A percentile compares a stretch with the other conserved stretches of the same genome.
phyloP scores from a whole-genome alignment of 1,140 invertebrate species.

The Ganaspis sp. region DNA sequence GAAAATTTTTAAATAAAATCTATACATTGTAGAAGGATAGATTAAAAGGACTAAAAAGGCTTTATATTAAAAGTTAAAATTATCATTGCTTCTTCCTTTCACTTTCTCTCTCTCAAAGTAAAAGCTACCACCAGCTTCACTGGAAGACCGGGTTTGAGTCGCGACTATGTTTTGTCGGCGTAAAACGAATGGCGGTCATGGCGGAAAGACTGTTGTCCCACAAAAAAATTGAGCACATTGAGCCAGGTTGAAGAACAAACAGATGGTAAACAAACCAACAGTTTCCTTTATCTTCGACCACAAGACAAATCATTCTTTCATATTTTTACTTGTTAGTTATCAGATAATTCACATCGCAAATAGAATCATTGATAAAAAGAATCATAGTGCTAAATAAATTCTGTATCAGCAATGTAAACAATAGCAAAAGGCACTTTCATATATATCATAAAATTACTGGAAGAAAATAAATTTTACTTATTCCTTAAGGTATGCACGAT shows the following conservation, averaged over 20 bases:
- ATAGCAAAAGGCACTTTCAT: background rate
- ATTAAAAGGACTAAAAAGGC: too few species aligned
- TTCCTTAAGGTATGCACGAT: too few species aligned
- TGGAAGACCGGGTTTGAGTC: background rate
- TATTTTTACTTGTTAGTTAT: background rate
- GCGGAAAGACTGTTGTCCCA: background rate
- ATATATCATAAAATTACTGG: background rate
- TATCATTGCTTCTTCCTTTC: conserved; percentile 1
- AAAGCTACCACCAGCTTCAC: background rate
- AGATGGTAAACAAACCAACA: background rate
- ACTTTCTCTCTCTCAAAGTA: background rate
- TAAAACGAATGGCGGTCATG: background rate
- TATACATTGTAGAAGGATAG: too few species aligned
- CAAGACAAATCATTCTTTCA: background rate
- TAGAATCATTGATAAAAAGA: conserved; percentile 18
- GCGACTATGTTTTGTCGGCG: conserved; percentile 2
- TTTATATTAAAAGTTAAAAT: background rate
- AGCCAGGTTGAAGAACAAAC: background rate
- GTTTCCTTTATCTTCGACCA: background rate
- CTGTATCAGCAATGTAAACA: background rate
- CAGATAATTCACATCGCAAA: background rate
- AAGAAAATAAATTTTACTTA: background rate
- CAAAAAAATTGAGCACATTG: background rate
- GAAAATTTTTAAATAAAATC: too few species aligned
- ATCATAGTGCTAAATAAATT: background rate